Evolutionary conservation across 2,797 vertebrate genomes (phyloP), one percentile per base, ranked within the genome.

Genomic region (Sparidentex hasta): DNA sequence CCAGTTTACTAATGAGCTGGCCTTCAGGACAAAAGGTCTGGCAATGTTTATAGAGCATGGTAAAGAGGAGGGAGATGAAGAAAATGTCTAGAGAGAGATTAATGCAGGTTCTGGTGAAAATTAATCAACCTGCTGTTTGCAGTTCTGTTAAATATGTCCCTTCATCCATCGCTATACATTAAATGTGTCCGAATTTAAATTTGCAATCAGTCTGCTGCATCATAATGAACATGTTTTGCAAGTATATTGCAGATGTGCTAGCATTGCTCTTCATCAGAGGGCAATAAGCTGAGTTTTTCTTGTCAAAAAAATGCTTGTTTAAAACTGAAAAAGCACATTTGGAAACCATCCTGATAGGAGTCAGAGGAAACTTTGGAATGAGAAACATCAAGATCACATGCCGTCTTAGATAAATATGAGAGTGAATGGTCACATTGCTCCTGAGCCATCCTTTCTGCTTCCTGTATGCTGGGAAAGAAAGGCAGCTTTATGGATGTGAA

Each of bases 401-500:
- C 72, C 65, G 77, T 84, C 90, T 91, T 91, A 82, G 75, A 90
- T 84, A 94, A 95, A 95, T 92, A 94, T 76, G 41, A 51, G 67
- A 74, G 82, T 93, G 88, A 94, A 93, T 90, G 86, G 90, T 71
- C 81, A 87, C 88, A 90, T 89, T 89, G 87, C 88, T 84, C 47
- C 72, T 33, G 71, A 83, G 76, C 78, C 76, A 79, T 88, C 87
- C 88, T 91, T 66, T 27, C 74, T 79, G 83, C 90, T 73, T 82
- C 81, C 81, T 52, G 74, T 82, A 83, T 63, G 69, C 80, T 33
- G 72, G 48, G 67, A 47, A 90, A 93, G 88, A 95, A 95, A 92
- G 93, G 74, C 65, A 25, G 87, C 94, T 90, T 95, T 94, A 93
- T 94, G 67, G 71, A 89, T 64, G 84, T 78, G 89, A 92, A 95